These are phyloP conservation scores for Quadroppia sp. DNA, from an alignment of 2,888 invertebrate genomes.

Conservation along the genomic window DNA sequence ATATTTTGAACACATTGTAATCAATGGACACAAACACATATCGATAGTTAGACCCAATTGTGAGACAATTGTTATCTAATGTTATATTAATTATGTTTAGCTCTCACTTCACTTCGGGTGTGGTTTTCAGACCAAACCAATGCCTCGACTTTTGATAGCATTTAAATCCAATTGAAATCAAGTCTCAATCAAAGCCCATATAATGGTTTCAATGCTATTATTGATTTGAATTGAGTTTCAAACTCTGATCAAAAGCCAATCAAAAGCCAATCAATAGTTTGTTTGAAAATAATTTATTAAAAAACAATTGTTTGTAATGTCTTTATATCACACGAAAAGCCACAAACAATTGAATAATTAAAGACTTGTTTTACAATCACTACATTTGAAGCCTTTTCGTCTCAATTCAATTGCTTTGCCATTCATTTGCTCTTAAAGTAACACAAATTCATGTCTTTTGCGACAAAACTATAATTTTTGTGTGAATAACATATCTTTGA, in stretches of 20 bases:
- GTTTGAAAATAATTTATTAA: neutral
- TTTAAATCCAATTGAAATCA: neutral
- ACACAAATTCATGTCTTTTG: too few species aligned
- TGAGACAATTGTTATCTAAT: too few species aligned
- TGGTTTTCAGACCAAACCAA: neutral
- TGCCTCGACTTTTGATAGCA: neutral
- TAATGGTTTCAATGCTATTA: neutral
- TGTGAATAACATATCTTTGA: too few species aligned
- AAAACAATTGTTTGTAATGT: neutral
- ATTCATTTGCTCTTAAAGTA: too few species aligned
- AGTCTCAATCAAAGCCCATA: neutral
- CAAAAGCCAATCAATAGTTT: neutral
- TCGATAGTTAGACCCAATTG: neutral
- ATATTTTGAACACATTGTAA: neutral
- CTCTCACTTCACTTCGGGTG: conserved; percentile 2
- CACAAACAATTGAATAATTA: neutral
- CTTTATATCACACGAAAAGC: neutral
- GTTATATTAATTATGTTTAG: neutral
- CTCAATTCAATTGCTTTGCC: neutral
- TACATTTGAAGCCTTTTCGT: neutral
- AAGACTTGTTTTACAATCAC: neutral
- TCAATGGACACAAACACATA: neutral
- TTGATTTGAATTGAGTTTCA: neutral
- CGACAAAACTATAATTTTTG: too few species aligned
- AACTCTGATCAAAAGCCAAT: neutral